Base-by-base conservation (phyloP, 2,113 vertebrate genomes). In the Eptesicus fuscus region DNA sequence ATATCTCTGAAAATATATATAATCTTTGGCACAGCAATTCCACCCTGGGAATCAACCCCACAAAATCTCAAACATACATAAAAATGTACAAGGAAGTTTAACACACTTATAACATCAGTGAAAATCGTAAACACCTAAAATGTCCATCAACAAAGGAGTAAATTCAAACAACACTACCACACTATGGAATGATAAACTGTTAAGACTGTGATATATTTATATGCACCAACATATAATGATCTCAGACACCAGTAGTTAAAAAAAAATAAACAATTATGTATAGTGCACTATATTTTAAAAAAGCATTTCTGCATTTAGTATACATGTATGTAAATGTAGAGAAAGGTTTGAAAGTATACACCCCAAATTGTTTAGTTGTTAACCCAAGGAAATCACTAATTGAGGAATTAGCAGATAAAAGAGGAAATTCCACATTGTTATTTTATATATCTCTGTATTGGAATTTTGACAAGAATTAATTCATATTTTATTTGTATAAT, bases 101-200 rank as follows among this genome's bases (percentile, higher is more conserved):
- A 94, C 18, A 61, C 11, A 73, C 1, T 7, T 74, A 84, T 42
- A 88, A 44, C 30, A 86, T 51, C 49, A 77, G 42, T 65, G 37
- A 93, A 95, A 92, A 93, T 32, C 23, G 11, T 28, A 70, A 92
- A 56, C 1, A 80, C 14, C 5, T 23, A 71, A 96, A 95, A 82
- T 65, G 10, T 86, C 42, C 13, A 69, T 51, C 61, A 90, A 30
- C 23, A 74, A 47, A 35, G 51, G 7, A 83, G 20, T 67, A 87
- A 93, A 89, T 79, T 49, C 70, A 61, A 61, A 76, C 42, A 18
- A 17, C 76, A 79, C 10, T 30, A 76, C 40, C 16, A n/a, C 61
- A 67, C 73, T 73, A 49, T 49, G 37, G 4, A 56, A 79, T n/a
- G 14, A 67, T 25, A 89, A 7, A 7, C 32, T 83, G 7, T 59